These are phyloP conservation scores for Sphyrna mokarran DNA, from an alignment of 2,113 vertebrate species.

Conservation along the genomic window DNA sequence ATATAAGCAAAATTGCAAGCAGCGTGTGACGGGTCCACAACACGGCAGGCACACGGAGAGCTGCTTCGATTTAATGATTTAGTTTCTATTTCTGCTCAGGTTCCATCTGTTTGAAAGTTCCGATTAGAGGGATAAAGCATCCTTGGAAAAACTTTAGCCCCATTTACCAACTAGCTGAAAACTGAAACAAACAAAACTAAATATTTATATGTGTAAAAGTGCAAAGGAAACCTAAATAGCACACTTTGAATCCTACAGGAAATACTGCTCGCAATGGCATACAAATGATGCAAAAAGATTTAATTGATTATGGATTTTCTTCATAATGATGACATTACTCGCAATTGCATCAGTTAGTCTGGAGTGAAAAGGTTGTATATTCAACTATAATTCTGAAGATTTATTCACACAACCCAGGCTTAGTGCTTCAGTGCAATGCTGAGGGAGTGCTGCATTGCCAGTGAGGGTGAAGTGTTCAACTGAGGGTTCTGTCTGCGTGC, in stretches of 20 bases:
- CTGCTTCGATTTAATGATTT: not conserved
- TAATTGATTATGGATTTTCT: not conserved
- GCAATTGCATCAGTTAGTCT: not conserved
- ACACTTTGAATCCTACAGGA: not conserved
- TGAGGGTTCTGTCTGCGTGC: not conserved
- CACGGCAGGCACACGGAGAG: not conserved
- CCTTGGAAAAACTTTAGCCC: not conserved
- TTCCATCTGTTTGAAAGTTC: not conserved
- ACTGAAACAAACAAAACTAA: not conserved
- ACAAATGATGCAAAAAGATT: not conserved
- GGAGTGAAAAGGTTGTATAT: not conserved
- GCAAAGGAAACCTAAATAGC: not conserved
- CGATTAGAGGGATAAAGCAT: not conserved
- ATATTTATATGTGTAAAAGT: not conserved
- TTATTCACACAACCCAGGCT: not conserved
- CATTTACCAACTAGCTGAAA: not conserved
- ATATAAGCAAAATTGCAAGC: not conserved
- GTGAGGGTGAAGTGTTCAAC: not conserved
- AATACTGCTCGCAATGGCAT: not conserved
- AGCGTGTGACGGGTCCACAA: not conserved
- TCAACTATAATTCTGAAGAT: not conserved
- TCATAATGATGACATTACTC: not conserved
- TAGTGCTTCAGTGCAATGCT: not conserved
- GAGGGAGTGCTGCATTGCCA: not conserved
- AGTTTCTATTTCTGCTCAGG: not conserved